Evolutionary conservation across 2,113 vertebrate genomes (phyloP), one percentile per base, ranked within the genome.

Genomic region (Leucopsar rothschildi): DNA sequence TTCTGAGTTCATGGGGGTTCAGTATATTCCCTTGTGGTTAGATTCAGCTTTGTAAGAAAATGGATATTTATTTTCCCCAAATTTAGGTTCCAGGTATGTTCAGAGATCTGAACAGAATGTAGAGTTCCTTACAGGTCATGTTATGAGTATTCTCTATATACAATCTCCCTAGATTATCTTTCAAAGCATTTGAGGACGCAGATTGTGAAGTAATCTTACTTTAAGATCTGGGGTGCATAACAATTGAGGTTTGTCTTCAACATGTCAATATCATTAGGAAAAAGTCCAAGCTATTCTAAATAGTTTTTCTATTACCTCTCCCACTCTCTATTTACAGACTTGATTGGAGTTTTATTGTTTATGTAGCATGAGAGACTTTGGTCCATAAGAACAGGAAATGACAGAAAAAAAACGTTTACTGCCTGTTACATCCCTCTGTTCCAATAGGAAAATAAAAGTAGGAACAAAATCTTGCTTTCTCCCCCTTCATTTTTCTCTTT

Each of bases 331-430:
- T 81, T 96, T 77, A 63, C 49, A 80, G 50, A 21, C 55, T 93
- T 82, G 53, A 64, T 94, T 61, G 0, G 45, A 59, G 27, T 72
- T 88, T 92, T 72, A 42, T 84, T 23, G 1, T 96, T 95, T 60
- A 86, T 80, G 47, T 91, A 72, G 50, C 33, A 33, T 64, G 59
- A 82, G 5, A 20, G 65, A 33, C 31, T 91, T 89, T 68, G 77
- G 82, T 82, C 69, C 42, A 11, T 76, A 82, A 59, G 45, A 87
- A 61, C 91, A 94, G 92, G 95, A 97, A 97, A 71, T 92, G 52
- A 72, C 52, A 88, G 84, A 10, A 24, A 68, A 49, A 72, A 64
- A 63, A 61, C 15, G 40, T 42, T 70, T 95, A 37, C 71, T 83
- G 28, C 44, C 37, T 86, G 81, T 57, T 93, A 82, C 83, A 84